phyloP scores from a whole-genome alignment of 2,113 vertebrate genomes.

The Mirounga angustirostris region DNA sequence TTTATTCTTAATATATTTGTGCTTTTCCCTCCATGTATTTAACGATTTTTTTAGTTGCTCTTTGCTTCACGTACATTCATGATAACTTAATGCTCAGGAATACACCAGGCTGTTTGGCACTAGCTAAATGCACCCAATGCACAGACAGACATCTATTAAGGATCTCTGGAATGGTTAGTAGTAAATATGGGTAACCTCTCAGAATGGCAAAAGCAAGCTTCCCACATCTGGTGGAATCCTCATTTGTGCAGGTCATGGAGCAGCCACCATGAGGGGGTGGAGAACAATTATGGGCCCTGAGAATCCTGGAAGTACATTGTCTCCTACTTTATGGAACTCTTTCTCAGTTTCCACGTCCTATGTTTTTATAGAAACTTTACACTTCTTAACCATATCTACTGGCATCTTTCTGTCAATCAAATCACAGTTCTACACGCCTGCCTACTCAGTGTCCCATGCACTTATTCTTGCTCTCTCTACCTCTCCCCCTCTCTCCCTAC shows the following conservation, averaged over 20 bases:
- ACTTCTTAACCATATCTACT: neutral
- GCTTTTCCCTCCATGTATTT: neutral
- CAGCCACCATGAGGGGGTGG: neutral
- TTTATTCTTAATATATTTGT: neutral
- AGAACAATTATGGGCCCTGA: neutral
- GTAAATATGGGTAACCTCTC: neutral
- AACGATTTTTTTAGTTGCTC: neutral
- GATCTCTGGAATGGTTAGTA: neutral
- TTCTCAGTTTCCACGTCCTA: neutral
- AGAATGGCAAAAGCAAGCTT: neutral
- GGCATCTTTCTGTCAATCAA: neutral
- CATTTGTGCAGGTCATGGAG: neutral
- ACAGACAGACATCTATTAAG: neutral
- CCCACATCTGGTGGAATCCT: neutral
- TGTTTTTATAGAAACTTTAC: neutral
- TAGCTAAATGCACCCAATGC: neutral
- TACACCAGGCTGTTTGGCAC: neutral
- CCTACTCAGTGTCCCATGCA: neutral
- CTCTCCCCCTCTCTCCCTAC: neutral
- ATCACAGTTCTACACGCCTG: neutral
- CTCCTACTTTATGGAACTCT: neutral
- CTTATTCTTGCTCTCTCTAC: neutral
- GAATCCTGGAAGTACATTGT: neutral
- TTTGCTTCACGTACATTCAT: neutral
- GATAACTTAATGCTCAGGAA: neutral